phyloP scores from a whole-genome alignment of 37 sponge, comb jelly and placozoan species.

The Halichondria panicea region DNA sequence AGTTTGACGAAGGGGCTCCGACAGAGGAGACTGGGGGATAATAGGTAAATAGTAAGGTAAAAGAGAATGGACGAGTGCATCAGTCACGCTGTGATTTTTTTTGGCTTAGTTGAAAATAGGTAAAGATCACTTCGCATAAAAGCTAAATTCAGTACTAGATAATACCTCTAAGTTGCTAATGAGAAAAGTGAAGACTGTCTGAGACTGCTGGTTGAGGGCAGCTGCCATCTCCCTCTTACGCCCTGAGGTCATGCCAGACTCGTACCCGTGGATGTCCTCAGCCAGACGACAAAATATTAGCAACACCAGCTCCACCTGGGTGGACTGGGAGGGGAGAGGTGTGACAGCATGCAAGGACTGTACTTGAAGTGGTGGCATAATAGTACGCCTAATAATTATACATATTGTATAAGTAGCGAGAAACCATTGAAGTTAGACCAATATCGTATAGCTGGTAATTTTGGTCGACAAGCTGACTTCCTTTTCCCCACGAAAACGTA shows the following conservation, averaged over 20 bases:
- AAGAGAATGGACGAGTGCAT: background rate
- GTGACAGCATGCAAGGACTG: background rate
- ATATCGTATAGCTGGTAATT: too few species aligned
- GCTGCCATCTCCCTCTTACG: constrained; percentile 41
- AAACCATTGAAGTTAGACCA: too few species aligned
- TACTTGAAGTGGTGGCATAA: too few species aligned
- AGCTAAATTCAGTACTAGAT: background rate
- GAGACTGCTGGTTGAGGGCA: constrained; percentile 7
- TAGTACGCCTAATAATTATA: too few species aligned
- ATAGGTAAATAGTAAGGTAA: background rate
- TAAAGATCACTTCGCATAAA: background rate
- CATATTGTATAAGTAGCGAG: too few species aligned
- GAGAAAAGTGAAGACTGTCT: constrained; percentile 17
- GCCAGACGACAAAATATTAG: constrained; percentile 43
- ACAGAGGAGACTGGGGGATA: background rate
- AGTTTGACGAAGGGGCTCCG: constrained; percentile 5
- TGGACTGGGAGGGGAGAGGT: constrained; percentile 2
- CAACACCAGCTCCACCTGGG: constrained; percentile 42
- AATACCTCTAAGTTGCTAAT: constrained; percentile 52
- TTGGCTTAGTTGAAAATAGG: background rate
- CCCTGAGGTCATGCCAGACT: background rate
- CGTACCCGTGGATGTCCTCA: constrained; percentile 37
- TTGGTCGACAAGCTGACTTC: too few species aligned
- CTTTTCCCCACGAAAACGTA: too few species aligned
- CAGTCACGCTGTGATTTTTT: background rate